Evolutionary conservation across 2,888 invertebrate species (phyloP), one percentile per base, ranked within the genome.

Genomic region (Eudemis profundana): DNA sequence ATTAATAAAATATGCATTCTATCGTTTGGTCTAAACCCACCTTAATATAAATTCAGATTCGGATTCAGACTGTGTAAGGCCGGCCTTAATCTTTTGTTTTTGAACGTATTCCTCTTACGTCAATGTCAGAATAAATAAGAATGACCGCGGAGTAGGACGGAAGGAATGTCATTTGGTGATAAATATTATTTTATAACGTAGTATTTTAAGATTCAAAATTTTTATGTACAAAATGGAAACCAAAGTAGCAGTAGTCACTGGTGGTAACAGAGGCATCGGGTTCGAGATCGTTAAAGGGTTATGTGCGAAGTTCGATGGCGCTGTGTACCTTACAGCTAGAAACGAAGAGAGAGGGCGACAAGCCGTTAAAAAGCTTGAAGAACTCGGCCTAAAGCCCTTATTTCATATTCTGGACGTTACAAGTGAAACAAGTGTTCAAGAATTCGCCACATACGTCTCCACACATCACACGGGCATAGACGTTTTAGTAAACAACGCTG

Each of bases 401-500:
- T 96, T 95, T 80, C 95, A 96, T 81, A 93, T 94, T 70, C 86
- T 97, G 70, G 96, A 97, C 78, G 93, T 96, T 68, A 94, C 93
- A 53, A 92, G 94, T 75, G 89, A 93, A 73, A 84, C 88, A 5
- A 96, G 95, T 78, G 88, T 96, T 66, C 84, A 92, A 69, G 86
- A 82, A 19, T 94, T 96, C 70, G 91, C 91, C 42, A 86, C 93
- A 67, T 93, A 93, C 78, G 85, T 96, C 66, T 85, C 93, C 72
- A 85, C 89, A 64, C 93, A 93, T 66, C 93, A 96, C 81, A 93
- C 94, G 29, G 95, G 96, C 19, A 88, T 97, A 65, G 96, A 96
- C 85, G 86, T 96, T 68, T 89, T 96, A 54, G 93, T 96, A 69
- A 96, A 96, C 84, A 96, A 96, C 87, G 96, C 96, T 74, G 96